These are phyloP conservation scores for Myiotriccus ornatus DNA, from an alignment of 2,797 vertebrate genomes.

Conservation along the genomic window DNA sequence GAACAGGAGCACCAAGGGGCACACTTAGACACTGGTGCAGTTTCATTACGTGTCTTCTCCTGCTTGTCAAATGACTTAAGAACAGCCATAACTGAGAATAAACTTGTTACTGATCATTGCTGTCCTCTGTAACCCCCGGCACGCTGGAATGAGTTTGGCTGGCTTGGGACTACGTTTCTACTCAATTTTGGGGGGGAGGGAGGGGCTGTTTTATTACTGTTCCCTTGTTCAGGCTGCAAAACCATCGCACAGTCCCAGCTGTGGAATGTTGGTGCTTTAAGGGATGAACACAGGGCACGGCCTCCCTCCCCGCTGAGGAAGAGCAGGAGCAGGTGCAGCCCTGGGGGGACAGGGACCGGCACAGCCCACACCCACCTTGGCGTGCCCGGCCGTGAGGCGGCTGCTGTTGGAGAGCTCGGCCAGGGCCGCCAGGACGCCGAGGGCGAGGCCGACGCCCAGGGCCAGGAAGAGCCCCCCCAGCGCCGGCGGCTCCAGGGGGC, in stretches of 20 bases:
- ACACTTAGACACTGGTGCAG: accelerated
- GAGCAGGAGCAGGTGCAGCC: not conserved
- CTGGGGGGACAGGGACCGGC: accelerated
- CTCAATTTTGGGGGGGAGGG: accelerated
- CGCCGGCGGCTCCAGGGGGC: conserved; percentile 73
- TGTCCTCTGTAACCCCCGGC: not conserved
- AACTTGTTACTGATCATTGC: not conserved
- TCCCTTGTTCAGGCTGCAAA: not conserved
- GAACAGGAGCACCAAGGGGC: not conserved
- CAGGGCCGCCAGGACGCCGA: conserved; percentile 80
- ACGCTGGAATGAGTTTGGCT: accelerated
- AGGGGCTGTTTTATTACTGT: accelerated
- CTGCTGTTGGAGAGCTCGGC: conserved; percentile 82
- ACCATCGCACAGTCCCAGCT: too few species aligned
- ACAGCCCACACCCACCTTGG: conserved; percentile 8
- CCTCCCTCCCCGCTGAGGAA: not conserved
- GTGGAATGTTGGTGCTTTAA: not conserved
- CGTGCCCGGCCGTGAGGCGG: conserved; percentile 75
- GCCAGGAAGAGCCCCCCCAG: conserved; percentile 85
- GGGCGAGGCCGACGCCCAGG: conserved; percentile 79
- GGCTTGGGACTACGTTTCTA: not conserved
- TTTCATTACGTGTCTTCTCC: not conserved
- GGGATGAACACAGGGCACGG: accelerated
- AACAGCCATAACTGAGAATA: not conserved
- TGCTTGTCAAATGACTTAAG: not conserved